Percentiles rank a stretch among this genome's conserved stretches.
Conservation (phyloP, 2,113 vertebrate genomes). For the Heloderma charlesbogerti region DNA sequence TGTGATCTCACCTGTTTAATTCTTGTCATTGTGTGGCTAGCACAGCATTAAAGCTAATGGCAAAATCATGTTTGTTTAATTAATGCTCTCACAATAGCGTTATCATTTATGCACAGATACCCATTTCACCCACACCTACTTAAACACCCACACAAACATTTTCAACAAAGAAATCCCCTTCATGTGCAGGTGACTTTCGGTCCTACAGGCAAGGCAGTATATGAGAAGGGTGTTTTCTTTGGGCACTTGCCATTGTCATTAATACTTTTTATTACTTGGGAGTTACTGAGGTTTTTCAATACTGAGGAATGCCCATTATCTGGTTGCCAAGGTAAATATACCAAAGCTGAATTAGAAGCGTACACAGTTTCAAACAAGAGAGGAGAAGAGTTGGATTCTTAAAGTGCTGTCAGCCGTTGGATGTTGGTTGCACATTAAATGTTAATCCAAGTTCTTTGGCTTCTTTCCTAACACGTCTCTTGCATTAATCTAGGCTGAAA, state of each 20-base stretch:
- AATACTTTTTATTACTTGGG: background rate
- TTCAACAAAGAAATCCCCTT: background rate
- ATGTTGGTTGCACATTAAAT: background rate
- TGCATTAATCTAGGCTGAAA: constrained; percentile 19
- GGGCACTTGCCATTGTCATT: constrained; percentile 1
- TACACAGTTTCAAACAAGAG: background rate
- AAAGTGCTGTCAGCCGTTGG: background rate
- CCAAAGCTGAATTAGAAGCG: background rate
- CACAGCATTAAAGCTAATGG: background rate
- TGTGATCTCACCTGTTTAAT: background rate
- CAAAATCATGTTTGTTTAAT: background rate
- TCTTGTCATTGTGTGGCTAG: background rate
- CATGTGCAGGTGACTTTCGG: background rate
- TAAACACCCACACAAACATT: background rate
- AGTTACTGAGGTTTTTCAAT: background rate
- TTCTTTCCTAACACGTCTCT: constrained; percentile 8
- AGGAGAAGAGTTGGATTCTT: background rate
- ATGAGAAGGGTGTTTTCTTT: background rate
- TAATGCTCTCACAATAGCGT: background rate
- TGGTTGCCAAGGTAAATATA: constrained; percentile 10
- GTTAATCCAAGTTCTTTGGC: constrained; percentile 26
- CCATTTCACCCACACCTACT: background rate
- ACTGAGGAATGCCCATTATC: background rate
- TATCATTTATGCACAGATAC: background rate
- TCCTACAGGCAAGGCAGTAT: background rate